These are phyloP conservation scores for Nemurella pictetii DNA, from an alignment of 2,888 invertebrate genomes.

Conservation along the genomic window DNA sequence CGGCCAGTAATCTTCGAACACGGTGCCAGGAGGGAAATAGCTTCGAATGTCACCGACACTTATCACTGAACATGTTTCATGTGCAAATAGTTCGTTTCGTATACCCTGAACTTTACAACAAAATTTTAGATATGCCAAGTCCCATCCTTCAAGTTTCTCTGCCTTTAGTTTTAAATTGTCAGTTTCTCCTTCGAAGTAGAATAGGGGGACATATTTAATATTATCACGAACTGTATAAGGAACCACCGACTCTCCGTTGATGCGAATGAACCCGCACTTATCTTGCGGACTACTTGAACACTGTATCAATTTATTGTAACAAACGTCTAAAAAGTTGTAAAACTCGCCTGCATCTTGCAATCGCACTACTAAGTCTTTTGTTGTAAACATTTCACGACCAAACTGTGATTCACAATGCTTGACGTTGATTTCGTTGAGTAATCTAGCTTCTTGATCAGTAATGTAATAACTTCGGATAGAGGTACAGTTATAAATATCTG, in stretches of 20 bases:
- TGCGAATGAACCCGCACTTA: slow-evolving; percentile 88
- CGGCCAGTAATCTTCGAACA: slow-evolving; percentile 93
- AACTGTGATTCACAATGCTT: slow-evolving; percentile 90
- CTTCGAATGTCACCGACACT: slow-evolving; percentile 87
- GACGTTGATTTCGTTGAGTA: slow-evolving; percentile 90
- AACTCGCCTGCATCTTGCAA: slow-evolving; percentile 87
- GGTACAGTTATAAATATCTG: slow-evolving; percentile 88
- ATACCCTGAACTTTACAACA: slow-evolving; percentile 95
- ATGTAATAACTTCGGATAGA: slow-evolving; percentile 92
- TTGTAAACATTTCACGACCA: slow-evolving; percentile 80
- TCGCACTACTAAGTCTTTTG: slow-evolving; percentile 88
- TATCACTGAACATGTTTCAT: slow-evolving; percentile 88
- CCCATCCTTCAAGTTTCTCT: slow-evolving; percentile 88
- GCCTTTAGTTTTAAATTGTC: slow-evolving; percentile 86
- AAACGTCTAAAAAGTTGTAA: slow-evolving; percentile 86
- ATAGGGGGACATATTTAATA: slow-evolving; percentile 87
- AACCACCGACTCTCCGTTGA: slow-evolving; percentile 91
- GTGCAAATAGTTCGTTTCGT: slow-evolving; percentile 85
- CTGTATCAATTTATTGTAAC: slow-evolving; percentile 79
- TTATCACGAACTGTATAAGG: slow-evolving; percentile 84
- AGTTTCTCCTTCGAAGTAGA: slow-evolving; percentile 85
- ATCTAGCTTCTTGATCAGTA: slow-evolving; percentile 84
- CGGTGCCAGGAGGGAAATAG: slow-evolving; percentile 86
- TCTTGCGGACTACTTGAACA: slow-evolving; percentile 69
- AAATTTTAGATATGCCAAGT: slow-evolving; percentile 88